Conservation (phyloP, 2,113 vertebrate genomes). For the Misgurnus mizolepis region DNA sequence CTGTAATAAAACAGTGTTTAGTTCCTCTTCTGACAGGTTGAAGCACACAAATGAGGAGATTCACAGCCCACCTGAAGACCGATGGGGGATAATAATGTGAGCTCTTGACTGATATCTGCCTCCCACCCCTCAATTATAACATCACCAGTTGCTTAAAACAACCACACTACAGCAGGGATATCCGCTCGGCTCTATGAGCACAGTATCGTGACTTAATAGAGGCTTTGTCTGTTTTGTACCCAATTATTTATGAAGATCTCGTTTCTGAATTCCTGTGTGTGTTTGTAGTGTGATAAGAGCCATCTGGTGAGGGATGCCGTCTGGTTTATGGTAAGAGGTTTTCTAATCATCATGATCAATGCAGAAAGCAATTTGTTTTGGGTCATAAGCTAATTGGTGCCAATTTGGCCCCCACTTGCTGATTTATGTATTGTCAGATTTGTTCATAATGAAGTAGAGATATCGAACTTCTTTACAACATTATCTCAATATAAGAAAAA, state of each 20-base stretch:
- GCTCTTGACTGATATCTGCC: constrained; percentile 49
- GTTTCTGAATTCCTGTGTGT: constrained; percentile 14
- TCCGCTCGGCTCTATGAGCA: constrained; percentile 44
- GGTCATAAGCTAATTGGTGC: constrained; percentile 72
- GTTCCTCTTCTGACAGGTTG: constrained; percentile 40
- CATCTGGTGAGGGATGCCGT: background rate
- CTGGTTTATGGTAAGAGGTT: constrained; percentile 23
- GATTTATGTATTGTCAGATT: constrained; percentile 55
- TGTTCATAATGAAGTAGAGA: constrained; percentile 19
- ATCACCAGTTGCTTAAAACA: constrained; percentile 55
- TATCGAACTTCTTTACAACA: constrained; percentile 20
- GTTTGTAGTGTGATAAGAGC: constrained; percentile 61
- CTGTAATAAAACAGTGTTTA: constrained; percentile 40
- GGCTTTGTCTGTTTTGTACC: constrained; percentile 43
- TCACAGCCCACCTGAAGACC: constrained; percentile 40
- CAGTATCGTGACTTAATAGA: background rate
- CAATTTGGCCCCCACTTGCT: constrained; percentile 55
- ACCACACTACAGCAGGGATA: constrained; percentile 45
- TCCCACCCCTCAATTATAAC: constrained; percentile 63
- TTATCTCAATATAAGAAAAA: background rate
- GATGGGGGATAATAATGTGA: constrained; percentile 58
- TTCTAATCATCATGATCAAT: constrained; percentile 60
- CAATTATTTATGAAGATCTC: constrained; percentile 69
- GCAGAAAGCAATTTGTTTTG: constrained; percentile 68
- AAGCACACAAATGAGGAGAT: constrained; percentile 47